Conservation (phyloP, 2,113 vertebrate species). For the Tetraodon nigroviridis region DNA sequence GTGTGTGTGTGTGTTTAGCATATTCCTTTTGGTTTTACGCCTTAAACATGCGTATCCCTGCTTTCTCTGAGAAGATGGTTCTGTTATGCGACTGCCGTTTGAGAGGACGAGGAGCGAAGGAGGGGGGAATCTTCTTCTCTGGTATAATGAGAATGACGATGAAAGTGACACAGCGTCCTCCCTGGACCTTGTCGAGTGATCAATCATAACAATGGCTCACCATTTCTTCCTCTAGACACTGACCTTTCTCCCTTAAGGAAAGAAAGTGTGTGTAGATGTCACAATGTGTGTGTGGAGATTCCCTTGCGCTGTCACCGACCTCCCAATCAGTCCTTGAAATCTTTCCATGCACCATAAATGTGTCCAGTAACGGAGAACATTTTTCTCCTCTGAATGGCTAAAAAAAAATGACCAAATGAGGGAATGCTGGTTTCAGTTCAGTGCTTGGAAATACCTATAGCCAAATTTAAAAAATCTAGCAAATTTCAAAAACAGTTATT, state of each 20-base stretch:
- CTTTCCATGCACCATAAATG: slow-evolving; percentile 24
- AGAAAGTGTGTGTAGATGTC: slow-evolving; percentile 32
- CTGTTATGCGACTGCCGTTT: slow-evolving; percentile 32
- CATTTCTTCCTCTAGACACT: slow-evolving; percentile 65
- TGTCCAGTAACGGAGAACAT: slow-evolving; percentile 40
- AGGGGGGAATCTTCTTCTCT: slow-evolving; percentile 45
- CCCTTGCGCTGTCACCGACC: slow-evolving; percentile 38
- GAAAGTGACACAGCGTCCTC: slow-evolving; percentile 72
- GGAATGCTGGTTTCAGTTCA: slow-evolving; percentile 12
- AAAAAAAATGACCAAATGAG: slow-evolving; percentile 15
- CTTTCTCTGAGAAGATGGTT: neutral
- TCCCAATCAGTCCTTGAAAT: slow-evolving; percentile 54
- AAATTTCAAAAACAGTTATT: slow-evolving; percentile 37
- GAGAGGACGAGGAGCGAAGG: slow-evolving; percentile 47
- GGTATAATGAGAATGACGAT: slow-evolving; percentile 74
- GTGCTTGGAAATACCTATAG: slow-evolving; percentile 17
- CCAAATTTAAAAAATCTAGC: slow-evolving; percentile 30
- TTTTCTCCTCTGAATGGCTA: slow-evolving; percentile 3
- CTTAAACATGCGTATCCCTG: slow-evolving; percentile 15
- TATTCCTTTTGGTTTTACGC: slow-evolving; percentile 30
- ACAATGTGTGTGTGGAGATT: slow-evolving; percentile 12
- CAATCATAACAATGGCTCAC: slow-evolving; percentile 72
- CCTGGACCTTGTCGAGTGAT: slow-evolving; percentile 66
- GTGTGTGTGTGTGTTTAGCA: slow-evolving; percentile 56
- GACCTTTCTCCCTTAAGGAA: slow-evolving; percentile 69